Evolutionary conservation across 2,888 invertebrate genomes (phyloP).

Genomic region (Enchytraeus crypticus): DNA sequence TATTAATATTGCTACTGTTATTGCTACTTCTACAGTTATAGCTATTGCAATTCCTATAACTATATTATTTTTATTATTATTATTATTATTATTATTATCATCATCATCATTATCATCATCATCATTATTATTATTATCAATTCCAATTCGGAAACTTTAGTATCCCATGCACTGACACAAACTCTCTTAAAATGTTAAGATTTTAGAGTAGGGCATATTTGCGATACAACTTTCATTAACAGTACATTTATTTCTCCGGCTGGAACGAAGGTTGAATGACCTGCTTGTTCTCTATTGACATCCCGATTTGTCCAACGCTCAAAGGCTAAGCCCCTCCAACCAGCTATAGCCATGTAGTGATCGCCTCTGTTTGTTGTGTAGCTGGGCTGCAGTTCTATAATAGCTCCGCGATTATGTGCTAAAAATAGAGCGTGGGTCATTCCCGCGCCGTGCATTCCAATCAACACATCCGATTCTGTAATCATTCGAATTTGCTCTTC

Average conservation of each 20-base stretch:
- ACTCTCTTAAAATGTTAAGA: too few species aligned
- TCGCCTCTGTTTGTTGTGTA: slow-evolving; percentile 22
- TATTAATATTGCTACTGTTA: too few species aligned
- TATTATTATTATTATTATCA: too few species aligned
- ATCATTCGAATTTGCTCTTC: background rate
- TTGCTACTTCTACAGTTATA: too few species aligned
- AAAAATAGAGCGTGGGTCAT: slow-evolving; percentile 1
- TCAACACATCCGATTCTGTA: background rate
- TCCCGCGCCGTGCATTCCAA: slow-evolving; percentile 4
- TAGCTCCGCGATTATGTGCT: background rate
- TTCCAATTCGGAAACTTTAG: too few species aligned
- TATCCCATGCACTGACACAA: too few species aligned
- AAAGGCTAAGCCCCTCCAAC: slow-evolving; percentile 39
- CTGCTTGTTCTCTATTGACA: background rate
- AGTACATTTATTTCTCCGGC: background rate
- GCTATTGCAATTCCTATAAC: too few species aligned
- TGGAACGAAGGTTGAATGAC: background rate
- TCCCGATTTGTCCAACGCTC: slow-evolving; percentile 40
- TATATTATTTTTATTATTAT: too few species aligned
- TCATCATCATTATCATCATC: too few species aligned
- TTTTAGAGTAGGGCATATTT: too few species aligned
- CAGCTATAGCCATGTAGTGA: slow-evolving; percentile 41
- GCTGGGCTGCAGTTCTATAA: background rate
- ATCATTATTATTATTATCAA: too few species aligned
- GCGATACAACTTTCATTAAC: background rate